These are phyloP conservation scores for Cerceris rybyensis DNA, from an alignment of 2,888 invertebrate species.

Conservation along the genomic window DNA sequence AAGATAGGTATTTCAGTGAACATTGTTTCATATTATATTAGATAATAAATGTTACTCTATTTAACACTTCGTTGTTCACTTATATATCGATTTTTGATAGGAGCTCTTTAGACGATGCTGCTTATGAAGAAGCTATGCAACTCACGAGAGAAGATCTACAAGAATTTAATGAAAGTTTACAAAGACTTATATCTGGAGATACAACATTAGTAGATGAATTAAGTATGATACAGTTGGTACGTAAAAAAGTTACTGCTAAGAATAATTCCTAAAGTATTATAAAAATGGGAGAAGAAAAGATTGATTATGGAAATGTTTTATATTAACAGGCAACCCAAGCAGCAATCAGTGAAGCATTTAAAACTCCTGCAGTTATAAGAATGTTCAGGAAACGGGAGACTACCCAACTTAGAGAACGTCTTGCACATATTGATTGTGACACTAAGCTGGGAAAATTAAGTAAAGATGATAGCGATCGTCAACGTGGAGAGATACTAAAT, in stretches of 20 bases:
- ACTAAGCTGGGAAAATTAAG: conserved; percentile 85
- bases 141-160: conserved; percentile 88
- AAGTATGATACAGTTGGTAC: conserved; percentile 86
- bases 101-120: conserved; percentile 85
- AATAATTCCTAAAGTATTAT: neutral
- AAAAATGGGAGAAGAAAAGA: too few relatives aligned
- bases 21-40: neutral
- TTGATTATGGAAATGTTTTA: too few relatives aligned
- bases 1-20: conserved; percentile 83
- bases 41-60: neutral
- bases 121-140: conserved; percentile 87
- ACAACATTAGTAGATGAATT: conserved; percentile 86
- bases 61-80: neutral
- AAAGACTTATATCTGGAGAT: conserved; percentile 86
- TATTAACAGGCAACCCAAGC: conserved; percentile 86
- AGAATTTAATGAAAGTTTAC: conserved; percentile 86
- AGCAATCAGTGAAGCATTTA: conserved; percentile 88
- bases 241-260: neutral
- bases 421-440: conserved; percentile 85
- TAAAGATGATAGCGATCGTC: conserved; percentile 82
- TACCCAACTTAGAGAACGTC: conserved; percentile 84
- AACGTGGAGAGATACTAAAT: conserved; percentile 82
- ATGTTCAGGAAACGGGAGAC: conserved; percentile 89
- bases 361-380: conserved; percentile 89
- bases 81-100: conserved; percentile 76